Percentiles rank a stretch among this genome's conserved stretches.
Evolutionary conservation across 2,797 vertebrate species (phyloP).

Genomic region (Nannoperca obscura): DNA sequence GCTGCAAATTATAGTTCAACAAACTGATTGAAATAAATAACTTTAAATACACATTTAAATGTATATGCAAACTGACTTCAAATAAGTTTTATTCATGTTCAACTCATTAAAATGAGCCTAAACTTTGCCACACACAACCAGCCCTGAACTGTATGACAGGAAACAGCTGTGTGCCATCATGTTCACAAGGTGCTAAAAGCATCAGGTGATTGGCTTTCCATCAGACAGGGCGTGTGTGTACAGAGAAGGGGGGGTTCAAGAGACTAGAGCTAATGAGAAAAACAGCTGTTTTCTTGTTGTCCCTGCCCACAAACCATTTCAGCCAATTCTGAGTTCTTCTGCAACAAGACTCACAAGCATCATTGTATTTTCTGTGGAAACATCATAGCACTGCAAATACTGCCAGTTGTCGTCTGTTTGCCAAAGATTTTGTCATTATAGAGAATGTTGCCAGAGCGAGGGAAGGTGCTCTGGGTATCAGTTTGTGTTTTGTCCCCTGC

Average conservation of each 20-base stretch:
- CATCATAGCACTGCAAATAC: slow-evolving; percentile 42
- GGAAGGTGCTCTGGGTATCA: slow-evolving; percentile 44
- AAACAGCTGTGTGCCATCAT: slow-evolving; percentile 80
- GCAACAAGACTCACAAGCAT: slow-evolving; percentile 50
- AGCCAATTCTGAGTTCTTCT: slow-evolving; percentile 56
- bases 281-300: slow-evolving; percentile 78
- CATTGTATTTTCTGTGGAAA: slow-evolving; percentile 58
- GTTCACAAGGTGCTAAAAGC: slow-evolving; percentile 71
- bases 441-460: slow-evolving; percentile 54
- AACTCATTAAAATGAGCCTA: not conserved
- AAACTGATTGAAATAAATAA: not conserved
- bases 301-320: slow-evolving; percentile 72
- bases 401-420: slow-evolving; percentile 35
- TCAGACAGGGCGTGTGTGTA: slow-evolving; percentile 37
- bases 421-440: slow-evolving; percentile 60
- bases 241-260: slow-evolving; percentile 21
- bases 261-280: slow-evolving; percentile 70
- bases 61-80: not conserved
- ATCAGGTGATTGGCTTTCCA: slow-evolving; percentile 76
- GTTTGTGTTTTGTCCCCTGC: slow-evolving; percentile 44
- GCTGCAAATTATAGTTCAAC: not conserved
- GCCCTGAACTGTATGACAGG: slow-evolving; percentile 57
- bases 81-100: not conserved
- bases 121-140: slow-evolving; percentile 20
- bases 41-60: not conserved